phyloP scores from a whole-genome alignment of 2,888 invertebrate genomes.

The Helicoverpa assulta region DNA sequence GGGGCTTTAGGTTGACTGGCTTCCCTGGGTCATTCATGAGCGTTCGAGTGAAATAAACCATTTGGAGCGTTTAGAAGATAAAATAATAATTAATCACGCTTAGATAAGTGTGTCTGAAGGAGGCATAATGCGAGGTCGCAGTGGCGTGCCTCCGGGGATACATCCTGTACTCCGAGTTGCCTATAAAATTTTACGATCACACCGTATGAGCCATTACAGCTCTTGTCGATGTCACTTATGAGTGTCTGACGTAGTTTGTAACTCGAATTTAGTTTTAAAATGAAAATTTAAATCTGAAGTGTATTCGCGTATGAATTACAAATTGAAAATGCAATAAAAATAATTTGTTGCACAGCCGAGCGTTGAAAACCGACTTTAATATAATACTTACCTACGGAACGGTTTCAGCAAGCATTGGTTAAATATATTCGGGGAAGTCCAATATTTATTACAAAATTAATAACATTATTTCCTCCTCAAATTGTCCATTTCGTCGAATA shows the following conservation, averaged over 20 bases:
- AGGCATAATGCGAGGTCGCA: constrained; percentile 76
- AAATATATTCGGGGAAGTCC: constrained; percentile 18
- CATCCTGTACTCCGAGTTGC: constrained; percentile 77
- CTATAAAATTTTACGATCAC: constrained; percentile 88
- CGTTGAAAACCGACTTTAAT: constrained; percentile 4
- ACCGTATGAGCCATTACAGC: constrained; percentile 84
- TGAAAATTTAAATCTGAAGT: constrained; percentile 49
- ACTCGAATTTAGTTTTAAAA: constrained; percentile 68
- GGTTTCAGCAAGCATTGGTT: neutral
- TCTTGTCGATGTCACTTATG: constrained; percentile 83
- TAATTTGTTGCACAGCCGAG: constrained; percentile 7
- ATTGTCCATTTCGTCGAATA: constrained; percentile 8
- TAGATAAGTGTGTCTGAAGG: constrained; percentile 82
- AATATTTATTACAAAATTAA: constrained; percentile 13
- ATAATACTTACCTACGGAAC: constrained; percentile 7
- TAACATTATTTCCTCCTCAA: neutral
- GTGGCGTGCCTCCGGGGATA: constrained; percentile 75
- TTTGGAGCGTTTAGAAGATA: constrained; percentile 76
- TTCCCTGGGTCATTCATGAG: constrained; percentile 63
- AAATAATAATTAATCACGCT: constrained; percentile 86
- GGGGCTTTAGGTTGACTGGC: constrained; percentile 50
- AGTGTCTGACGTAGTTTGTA: constrained; percentile 79
- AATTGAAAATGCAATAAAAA: constrained; percentile 34
- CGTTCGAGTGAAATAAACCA: constrained; percentile 72
- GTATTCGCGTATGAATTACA: constrained; percentile 29